phyloP scores from a whole-genome alignment of 2,113 vertebrate species.

The Crotalus viridis region DNA sequence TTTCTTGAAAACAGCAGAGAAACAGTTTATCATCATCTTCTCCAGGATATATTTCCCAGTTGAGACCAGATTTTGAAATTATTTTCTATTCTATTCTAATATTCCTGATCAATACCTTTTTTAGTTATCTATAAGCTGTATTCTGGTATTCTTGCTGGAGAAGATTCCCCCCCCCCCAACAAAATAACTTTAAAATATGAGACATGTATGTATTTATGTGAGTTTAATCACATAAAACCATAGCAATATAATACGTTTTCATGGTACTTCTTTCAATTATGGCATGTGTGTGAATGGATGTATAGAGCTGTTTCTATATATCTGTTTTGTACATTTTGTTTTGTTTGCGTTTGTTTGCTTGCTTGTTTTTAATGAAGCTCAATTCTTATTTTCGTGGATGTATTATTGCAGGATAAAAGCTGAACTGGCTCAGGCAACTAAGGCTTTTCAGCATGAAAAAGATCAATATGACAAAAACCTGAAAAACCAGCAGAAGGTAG shows the following conservation, averaged over 20 bases:
- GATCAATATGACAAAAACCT: constrained; percentile 58
- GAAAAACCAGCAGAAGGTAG: constrained; percentile 69
- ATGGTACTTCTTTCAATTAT: background rate
- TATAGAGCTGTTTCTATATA: background rate
- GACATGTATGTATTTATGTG: background rate
- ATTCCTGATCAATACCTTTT: background rate
- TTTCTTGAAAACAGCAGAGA: background rate
- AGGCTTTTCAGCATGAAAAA: constrained; percentile 66
- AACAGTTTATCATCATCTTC: background rate
- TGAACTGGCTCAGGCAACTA: constrained; percentile 51
- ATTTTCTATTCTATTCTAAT: background rate
- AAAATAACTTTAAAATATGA: background rate
- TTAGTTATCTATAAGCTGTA: background rate
- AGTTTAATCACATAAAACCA: background rate
- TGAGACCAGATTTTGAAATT: background rate
- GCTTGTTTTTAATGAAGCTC: background rate
- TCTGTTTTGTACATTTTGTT: background rate
- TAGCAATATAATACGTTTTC: background rate
- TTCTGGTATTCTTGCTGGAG: background rate
- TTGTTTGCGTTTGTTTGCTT: background rate
- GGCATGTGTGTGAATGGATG: background rate
- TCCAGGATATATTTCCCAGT: background rate
- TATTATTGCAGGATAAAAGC: constrained; percentile 61
- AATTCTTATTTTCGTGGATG: background rate
- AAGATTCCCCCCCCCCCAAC: background rate